Base-by-base conservation (phyloP, 2,113 vertebrate species). In the Mesocricetus auratus region DNA sequence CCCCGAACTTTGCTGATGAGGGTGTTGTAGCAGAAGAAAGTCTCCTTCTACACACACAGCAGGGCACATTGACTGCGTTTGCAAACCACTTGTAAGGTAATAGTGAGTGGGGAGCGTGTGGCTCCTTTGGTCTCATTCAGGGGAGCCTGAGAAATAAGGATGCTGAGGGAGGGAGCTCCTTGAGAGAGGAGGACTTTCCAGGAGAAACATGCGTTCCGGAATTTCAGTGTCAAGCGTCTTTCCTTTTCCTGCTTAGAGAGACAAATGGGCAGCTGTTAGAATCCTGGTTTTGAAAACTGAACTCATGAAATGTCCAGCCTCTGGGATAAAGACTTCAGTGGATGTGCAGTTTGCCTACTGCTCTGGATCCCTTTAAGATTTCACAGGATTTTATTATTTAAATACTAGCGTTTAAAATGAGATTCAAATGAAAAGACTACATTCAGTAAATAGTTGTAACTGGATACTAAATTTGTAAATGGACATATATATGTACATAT, bases 181-280 rank as follows among this genome's bases (percentile, higher is more conserved):
- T 56, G 31, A 90, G 97, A 86, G 88, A 91, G 9, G 36, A 36
- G 45, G 17, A 78, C 7, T 58, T 94, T 96, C 92, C 47, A 77
- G 62, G 62, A 85, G n/a, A 50, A 86, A 62, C 47, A 19, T 17
- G 8, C 1, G 74, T 95, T 96, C 92, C 21, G 68, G 62, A 93
- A 74, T 64, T 94, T 93, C 17, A 47, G 0, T 58, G 74, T 68
- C 66, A 95, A 91, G 16, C 10, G 81, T 74, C 73, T 92, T 91
- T 93, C 69, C 26, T 93, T 97, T 91, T 90, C 58, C 66, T n/a
- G 33, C 92, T 89, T 64, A 75, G 58, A 94, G 60, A 86, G 92
- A 68, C 42, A 87, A 87, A 82, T 29, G 64, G 1, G 3, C 74
- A 62, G n/a, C 5, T 95, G 39, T 74, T 96, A 96, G 97, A 17